phyloP scores from a whole-genome alignment of 2,113 vertebrate genomes.

The Sprattus sprattus region DNA sequence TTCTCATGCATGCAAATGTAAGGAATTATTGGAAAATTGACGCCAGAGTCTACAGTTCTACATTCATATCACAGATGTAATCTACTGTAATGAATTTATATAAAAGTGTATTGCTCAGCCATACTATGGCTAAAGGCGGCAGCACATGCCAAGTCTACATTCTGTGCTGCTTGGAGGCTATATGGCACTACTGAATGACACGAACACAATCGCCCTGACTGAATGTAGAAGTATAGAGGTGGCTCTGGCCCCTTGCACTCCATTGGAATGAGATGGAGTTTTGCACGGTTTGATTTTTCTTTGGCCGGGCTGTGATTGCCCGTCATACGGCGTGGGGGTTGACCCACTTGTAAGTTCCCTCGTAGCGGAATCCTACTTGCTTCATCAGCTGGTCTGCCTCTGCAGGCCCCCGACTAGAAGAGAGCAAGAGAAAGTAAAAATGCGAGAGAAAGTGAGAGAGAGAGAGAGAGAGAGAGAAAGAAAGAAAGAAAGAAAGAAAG shows the following conservation, averaged over 20 bases:
- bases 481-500: background rate
- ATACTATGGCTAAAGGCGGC: background rate
- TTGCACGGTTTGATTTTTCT: background rate
- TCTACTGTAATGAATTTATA: background rate
- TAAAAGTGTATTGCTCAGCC: background rate
- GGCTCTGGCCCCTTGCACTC: background rate
- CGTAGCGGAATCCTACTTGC: conserved; percentile 85
- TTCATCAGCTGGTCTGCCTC: conserved; percentile 84
- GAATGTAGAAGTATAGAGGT: conserved; percentile 1
- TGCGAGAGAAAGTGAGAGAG: background rate
- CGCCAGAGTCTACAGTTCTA: conserved; percentile 8
- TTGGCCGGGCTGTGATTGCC: background rate
- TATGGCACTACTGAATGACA: background rate
- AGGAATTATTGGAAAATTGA: background rate
- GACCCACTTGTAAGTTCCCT: conserved; percentile 91
- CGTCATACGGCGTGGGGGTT: conserved; percentile 72
- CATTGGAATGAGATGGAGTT: background rate
- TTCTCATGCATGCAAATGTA: conserved; percentile 4
- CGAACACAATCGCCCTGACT: background rate
- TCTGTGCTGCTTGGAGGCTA: background rate
- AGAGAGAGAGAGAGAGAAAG: background rate
- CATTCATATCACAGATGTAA: background rate
- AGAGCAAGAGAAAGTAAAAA: background rate
- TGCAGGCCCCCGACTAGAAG: conserved; percentile 77
- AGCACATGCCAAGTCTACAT: background rate